Conservation (phyloP, 2,113 vertebrate genomes). For the Melanotaenia duboulayi region DNA sequence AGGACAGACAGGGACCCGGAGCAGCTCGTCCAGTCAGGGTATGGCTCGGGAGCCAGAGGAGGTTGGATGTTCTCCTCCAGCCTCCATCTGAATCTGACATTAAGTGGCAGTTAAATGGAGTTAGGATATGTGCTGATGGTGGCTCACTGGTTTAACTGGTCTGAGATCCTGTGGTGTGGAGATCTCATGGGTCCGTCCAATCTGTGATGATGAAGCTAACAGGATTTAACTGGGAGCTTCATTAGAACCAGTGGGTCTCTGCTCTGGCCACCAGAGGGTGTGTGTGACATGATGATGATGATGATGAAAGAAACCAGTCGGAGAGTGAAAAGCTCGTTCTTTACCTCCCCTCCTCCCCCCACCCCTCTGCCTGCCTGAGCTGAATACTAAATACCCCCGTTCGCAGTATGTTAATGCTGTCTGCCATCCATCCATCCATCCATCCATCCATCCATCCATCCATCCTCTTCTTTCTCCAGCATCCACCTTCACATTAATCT, state of each 20-base stretch:
- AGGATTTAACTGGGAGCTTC: too few species aligned
- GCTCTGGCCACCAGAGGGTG: constrained; percentile 1
- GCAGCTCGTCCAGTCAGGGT: background rate
- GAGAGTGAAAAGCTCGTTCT: constrained; percentile 1
- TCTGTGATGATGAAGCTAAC: too few species aligned
- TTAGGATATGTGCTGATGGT: too few species aligned
- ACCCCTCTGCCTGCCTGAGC: constrained; percentile 37
- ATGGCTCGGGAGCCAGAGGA: too few species aligned
- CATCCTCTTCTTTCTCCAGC: background rate
- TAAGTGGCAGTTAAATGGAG: too few species aligned
- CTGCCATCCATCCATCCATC: constrained; percentile 15
- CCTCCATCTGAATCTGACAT: too few species aligned
- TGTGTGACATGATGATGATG: background rate
- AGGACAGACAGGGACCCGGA: background rate
- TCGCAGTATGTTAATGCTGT: constrained; percentile 39
- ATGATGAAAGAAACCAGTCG: constrained; percentile 2
- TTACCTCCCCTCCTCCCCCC: background rate
- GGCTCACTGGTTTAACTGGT: too few species aligned
- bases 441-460: constrained; percentile 7
- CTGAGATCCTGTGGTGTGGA: too few species aligned
- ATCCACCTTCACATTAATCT: constrained; percentile 40
- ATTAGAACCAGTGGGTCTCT: background rate
- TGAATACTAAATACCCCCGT: constrained; percentile 44
- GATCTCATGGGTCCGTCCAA: too few species aligned
- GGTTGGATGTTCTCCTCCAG: too few species aligned